A percentile compares a stretch with the other conserved stretches of the same genome.
Evolutionary conservation across 2,113 vertebrate genomes (phyloP).

Genomic region (Tyto alba): DNA sequence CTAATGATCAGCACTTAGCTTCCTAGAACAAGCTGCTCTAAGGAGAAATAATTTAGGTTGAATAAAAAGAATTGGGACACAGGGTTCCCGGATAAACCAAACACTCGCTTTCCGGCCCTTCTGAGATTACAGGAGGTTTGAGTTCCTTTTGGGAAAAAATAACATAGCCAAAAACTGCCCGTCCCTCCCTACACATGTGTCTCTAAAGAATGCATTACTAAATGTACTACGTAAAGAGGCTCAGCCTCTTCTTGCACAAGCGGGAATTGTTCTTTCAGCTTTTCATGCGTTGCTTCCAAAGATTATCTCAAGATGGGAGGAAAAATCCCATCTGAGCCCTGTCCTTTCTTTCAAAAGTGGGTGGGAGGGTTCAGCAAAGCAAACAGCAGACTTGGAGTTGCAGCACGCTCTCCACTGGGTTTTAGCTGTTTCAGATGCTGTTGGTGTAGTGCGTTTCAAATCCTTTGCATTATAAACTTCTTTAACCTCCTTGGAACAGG

Average conservation of each 20-base stretch:
- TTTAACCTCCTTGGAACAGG: neutral
- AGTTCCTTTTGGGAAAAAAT: neutral
- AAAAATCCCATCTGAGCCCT: constrained; percentile 6
- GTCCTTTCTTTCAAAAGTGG: neutral
- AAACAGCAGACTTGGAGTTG: neutral
- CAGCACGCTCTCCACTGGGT: neutral
- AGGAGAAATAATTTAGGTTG: neutral
- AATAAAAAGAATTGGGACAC: neutral
- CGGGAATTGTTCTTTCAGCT: constrained; percentile 21
- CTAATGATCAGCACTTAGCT: neutral
- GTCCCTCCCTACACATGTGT: neutral
- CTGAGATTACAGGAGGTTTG: neutral
- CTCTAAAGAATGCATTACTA: constrained; percentile 40
- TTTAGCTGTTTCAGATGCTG: neutral
- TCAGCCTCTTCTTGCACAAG: neutral
- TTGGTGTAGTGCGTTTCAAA: neutral
- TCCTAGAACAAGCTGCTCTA: neutral
- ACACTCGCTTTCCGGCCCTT: neutral
- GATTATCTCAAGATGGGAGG: constrained; percentile 42
- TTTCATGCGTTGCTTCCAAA: neutral
- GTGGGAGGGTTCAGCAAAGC: neutral
- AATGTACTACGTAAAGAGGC: neutral
- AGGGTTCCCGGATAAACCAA: neutral
- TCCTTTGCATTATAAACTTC: neutral
- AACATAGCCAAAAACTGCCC: neutral